A percentile compares a stretch with the other conserved stretches of the same genome.
phyloP scores from a whole-genome alignment of 2,888 invertebrate species.

The Drosophila demipolita region DNA sequence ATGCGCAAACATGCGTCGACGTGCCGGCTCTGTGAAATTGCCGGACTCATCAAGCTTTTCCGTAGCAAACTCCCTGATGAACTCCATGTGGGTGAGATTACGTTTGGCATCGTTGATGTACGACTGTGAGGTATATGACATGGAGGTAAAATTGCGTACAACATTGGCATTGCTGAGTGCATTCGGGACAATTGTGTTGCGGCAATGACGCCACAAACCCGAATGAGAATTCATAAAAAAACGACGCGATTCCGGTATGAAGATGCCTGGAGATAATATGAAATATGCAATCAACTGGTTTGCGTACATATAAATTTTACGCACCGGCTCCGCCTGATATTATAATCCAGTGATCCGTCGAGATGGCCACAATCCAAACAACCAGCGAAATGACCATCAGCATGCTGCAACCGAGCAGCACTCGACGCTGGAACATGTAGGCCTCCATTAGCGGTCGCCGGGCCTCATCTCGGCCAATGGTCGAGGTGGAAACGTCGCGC shows the following conservation, averaged over 20 bases:
- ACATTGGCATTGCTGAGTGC: constrained; percentile 86
- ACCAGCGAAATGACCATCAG: constrained; percentile 88
- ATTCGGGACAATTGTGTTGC: constrained; percentile 82
- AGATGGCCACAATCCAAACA: constrained; percentile 90
- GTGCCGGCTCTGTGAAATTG: constrained; percentile 77
- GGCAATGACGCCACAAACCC: constrained; percentile 88
- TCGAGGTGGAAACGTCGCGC: constrained; percentile 87
- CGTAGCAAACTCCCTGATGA: constrained; percentile 73
- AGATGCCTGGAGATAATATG: constrained; percentile 86
- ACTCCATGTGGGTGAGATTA: constrained; percentile 76
- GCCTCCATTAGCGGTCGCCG: constrained; percentile 87
- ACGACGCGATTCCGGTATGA: constrained; percentile 86
- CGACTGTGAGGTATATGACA: constrained; percentile 77
- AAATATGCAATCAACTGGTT: neutral
- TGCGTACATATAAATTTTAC: neutral
- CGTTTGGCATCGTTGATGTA: constrained; percentile 76
- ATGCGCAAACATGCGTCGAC: constrained; percentile 83
- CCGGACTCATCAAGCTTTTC: constrained; percentile 59
- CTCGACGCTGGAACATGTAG: constrained; percentile 89
- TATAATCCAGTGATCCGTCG: constrained; percentile 91
- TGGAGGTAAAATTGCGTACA: constrained; percentile 87
- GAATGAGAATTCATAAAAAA: constrained; percentile 89
- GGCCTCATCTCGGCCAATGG: constrained; percentile 87
- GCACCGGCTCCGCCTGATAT: constrained; percentile 85
- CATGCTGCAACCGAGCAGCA: constrained; percentile 90